phyloP scores from a whole-genome alignment of 2,113 vertebrate genomes.

The Microcebus tavaratra region DNA sequence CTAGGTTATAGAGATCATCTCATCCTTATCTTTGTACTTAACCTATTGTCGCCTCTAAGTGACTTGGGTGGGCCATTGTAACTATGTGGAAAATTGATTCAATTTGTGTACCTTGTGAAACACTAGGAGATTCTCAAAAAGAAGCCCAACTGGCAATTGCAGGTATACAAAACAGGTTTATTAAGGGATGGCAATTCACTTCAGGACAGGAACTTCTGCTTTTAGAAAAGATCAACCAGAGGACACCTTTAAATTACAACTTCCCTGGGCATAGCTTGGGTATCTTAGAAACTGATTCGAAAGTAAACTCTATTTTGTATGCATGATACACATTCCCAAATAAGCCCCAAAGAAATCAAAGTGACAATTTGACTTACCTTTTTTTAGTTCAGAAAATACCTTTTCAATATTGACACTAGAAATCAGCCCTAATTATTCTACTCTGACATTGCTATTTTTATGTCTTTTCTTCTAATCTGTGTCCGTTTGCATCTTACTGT shows the following conservation, averaged over 20 bases:
- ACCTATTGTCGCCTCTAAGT: background rate
- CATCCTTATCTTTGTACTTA: background rate
- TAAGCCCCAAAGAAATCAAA: background rate
- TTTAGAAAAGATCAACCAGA: background rate
- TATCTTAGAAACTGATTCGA: background rate
- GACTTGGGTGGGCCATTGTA: too few species aligned
- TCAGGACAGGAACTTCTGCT: background rate
- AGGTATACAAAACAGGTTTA: background rate
- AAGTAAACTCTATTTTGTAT: background rate
- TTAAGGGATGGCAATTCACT: background rate
- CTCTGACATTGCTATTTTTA: background rate
- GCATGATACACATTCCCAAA: background rate
- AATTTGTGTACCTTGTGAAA: background rate
- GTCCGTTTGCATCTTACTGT: background rate
- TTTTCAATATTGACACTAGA: background rate
- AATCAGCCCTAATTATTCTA: background rate
- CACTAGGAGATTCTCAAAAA: background rate
- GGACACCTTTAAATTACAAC: background rate
- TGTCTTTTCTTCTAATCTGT: background rate
- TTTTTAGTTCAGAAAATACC: background rate
- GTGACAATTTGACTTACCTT: background rate
- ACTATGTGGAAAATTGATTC: background rate
- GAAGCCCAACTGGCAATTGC: background rate
- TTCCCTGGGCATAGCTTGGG: background rate
- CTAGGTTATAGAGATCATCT: fast-evolving